These are phyloP conservation scores for Drosophila villosipedis DNA, from an alignment of 2,888 invertebrate species.

Conservation along the genomic window DNA sequence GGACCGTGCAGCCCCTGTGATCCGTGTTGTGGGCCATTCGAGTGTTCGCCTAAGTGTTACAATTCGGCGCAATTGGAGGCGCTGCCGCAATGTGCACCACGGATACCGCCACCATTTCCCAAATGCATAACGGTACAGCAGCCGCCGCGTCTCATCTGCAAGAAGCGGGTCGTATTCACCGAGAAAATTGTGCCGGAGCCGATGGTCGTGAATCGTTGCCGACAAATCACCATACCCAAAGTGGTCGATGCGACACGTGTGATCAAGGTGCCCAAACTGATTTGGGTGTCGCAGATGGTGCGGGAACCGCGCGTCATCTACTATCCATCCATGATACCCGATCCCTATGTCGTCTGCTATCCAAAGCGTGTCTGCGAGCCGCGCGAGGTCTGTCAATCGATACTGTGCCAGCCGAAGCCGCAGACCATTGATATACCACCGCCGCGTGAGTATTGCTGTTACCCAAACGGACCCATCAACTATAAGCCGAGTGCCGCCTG, in stretches of 20 bases:
- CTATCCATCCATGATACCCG: slow-evolving; percentile 37
- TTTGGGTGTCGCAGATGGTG: slow-evolving; percentile 39
- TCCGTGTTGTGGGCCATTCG: slow-evolving; percentile 29
- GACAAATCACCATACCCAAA: slow-evolving; percentile 81
- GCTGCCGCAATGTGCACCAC: slow-evolving; percentile 81
- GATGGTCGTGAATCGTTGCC: slow-evolving; percentile 81
- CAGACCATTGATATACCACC: slow-evolving; percentile 81
- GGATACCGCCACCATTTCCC: slow-evolving; percentile 76
- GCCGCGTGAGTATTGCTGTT: slow-evolving; percentile 82
- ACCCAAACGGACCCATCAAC: slow-evolving; percentile 80
- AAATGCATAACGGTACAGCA: slow-evolving; percentile 34
- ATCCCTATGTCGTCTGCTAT: slow-evolving; percentile 37
- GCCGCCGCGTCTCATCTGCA: slow-evolving; percentile 33
- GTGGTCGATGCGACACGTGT: slow-evolving; percentile 59
- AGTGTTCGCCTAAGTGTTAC: slow-evolving; percentile 30
- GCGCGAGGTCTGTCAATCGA: slow-evolving; percentile 33
- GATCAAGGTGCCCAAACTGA: slow-evolving; percentile 29
- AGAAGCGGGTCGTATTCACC: slow-evolving; percentile 68
- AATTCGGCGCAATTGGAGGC: slow-evolving; percentile 71
- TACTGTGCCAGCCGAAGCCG: slow-evolving; percentile 34
- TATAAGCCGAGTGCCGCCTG: slow-evolving; percentile 57
- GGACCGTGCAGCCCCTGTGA: slow-evolving; percentile 30
- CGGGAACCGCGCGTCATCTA: slow-evolving; percentile 34
- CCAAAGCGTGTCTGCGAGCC: slow-evolving; percentile 32
- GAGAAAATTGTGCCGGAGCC: slow-evolving; percentile 81